Evolutionary conservation across 2,113 vertebrate species (phyloP).

Genomic region (Labeo rohita): DNA sequence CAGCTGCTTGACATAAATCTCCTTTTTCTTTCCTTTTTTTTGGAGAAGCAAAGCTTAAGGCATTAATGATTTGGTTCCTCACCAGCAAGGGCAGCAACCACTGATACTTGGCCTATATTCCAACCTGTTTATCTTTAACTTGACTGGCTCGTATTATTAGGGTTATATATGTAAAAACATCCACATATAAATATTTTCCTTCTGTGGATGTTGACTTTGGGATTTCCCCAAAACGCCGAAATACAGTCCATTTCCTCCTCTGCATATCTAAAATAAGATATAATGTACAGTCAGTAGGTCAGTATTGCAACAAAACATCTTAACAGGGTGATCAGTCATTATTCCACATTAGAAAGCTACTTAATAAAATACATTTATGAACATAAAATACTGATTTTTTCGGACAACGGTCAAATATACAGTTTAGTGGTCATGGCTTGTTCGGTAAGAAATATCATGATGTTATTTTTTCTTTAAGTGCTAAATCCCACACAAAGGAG

Average conservation of each 20-base stretch:
- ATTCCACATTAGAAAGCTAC: neutral
- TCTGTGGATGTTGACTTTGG: neutral
- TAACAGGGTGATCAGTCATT: neutral
- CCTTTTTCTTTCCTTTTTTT: conserved; percentile 5
- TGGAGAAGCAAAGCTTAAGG: conserved; percentile 12
- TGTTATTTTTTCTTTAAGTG: neutral
- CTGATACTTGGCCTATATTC: conserved; percentile 24
- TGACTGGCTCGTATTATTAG: neutral
- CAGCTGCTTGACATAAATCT: conserved; percentile 56
- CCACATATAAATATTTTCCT: neutral
- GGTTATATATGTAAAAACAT: neutral
- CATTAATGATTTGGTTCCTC: conserved; percentile 34
- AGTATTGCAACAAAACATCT: neutral
- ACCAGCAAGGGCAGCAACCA: neutral
- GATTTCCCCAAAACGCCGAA: neutral
- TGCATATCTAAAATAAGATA: neutral
- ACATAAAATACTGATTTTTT: neutral
- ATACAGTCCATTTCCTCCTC: neutral
- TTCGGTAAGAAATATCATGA: neutral
- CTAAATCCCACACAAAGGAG: neutral
- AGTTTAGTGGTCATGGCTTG: neutral
- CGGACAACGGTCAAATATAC: neutral
- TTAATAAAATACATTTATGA: neutral
- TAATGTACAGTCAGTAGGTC: neutral
- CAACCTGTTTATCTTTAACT: neutral